phyloP scores from a whole-genome alignment of 2,888 invertebrate genomes.

The Steinernema hermaphroditum region DNA sequence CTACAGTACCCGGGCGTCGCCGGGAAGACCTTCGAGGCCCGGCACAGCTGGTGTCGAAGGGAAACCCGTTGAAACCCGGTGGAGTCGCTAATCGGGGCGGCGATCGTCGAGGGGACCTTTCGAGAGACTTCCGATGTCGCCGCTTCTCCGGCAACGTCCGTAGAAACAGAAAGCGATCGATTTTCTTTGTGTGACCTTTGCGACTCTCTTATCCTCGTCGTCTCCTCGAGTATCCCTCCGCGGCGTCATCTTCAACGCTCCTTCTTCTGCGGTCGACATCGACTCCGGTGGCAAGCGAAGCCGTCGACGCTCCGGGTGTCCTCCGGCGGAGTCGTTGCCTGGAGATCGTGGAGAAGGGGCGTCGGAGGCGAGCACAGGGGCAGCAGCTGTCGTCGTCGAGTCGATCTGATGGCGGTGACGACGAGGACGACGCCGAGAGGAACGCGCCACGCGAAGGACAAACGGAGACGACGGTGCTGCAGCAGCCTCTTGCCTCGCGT shows the following conservation, averaged over 20 bases:
- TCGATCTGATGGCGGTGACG: slow-evolving; percentile 27
- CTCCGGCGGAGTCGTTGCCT: slow-evolving; percentile 1
- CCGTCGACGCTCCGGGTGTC: too few species aligned
- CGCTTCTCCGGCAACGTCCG: neutral
- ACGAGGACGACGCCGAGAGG: slow-evolving; percentile 14
- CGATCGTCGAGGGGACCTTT: neutral
- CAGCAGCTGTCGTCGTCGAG: slow-evolving; percentile 21
- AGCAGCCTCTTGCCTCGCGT: neutral
- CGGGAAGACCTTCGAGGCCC: too few species aligned
- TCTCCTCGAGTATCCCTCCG: neutral
- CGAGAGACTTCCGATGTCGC: neutral
- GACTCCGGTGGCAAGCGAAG: too few species aligned
- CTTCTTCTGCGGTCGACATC: too few species aligned
- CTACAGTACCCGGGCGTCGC: too few species aligned
- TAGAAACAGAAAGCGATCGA: slow-evolving; percentile 24
- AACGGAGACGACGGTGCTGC: slow-evolving; percentile 24
- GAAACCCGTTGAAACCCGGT: neutral
- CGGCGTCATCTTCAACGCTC: too few species aligned
- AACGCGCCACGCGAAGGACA: slow-evolving; percentile 23
- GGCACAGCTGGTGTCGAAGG: too few species aligned
- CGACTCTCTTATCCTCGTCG: slow-evolving; percentile 10
- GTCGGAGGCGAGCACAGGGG: neutral
- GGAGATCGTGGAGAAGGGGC: neutral
- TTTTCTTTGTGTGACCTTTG: slow-evolving; percentile 27
- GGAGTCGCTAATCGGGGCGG: neutral